Conservation (phyloP, 1,140 invertebrate genomes). For the Atta colombica region DNA sequence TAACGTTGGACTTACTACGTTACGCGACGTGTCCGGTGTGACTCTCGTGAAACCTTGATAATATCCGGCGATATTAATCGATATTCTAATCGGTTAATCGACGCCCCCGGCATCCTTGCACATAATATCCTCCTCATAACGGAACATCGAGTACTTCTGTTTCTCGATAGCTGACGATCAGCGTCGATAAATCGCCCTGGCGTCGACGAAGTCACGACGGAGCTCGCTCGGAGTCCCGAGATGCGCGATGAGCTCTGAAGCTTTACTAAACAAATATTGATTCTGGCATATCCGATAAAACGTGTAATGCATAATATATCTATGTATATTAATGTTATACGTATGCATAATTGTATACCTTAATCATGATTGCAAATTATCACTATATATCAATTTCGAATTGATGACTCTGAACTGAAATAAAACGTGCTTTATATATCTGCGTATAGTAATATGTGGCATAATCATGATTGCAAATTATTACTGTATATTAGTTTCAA, state of each 20-base stretch:
- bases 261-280: slow-evolving; percentile 38
- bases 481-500: not conserved
- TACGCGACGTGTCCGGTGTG: slow-evolving; percentile 64
- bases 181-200: slow-evolving; percentile 58
- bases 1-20: not conserved
- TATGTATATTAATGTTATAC: not conserved
- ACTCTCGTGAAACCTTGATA: slow-evolving; percentile 58
- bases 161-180: slow-evolving; percentile 61
- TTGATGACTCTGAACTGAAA: not conserved
- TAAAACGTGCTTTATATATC: not conserved
- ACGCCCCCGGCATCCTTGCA: slow-evolving; percentile 76
- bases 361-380: slow-evolving; percentile 4
- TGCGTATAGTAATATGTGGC: not conserved
- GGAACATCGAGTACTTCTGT: slow-evolving; percentile 72
- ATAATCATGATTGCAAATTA: slow-evolving; percentile 1
- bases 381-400: not conserved
- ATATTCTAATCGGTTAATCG: slow-evolving; percentile 82
- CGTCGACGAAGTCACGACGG: slow-evolving; percentile 57
- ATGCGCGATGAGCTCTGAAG: slow-evolving; percentile 35
- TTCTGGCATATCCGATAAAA: slow-evolving; percentile 47
- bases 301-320: not conserved
- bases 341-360: too few relatives aligned
- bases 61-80: slow-evolving; percentile 81
- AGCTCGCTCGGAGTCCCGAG: slow-evolving; percentile 9
- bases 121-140: slow-evolving; percentile 82